Evolutionary conservation across 1,140 invertebrate species (phyloP).

Genomic region (Atopsyche davidsoni): DNA sequence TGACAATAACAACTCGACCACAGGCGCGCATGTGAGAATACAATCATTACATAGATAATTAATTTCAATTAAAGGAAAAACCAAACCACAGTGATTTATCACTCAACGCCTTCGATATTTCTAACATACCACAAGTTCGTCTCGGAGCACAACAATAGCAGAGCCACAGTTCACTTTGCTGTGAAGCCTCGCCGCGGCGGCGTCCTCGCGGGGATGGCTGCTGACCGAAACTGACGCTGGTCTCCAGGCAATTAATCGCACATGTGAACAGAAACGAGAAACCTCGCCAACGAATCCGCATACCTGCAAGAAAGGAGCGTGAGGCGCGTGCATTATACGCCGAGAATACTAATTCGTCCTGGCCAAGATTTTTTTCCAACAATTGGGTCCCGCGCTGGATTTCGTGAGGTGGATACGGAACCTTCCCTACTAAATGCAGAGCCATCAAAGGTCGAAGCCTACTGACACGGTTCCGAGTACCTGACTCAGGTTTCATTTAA

Average conservation of each 20-base stretch:
- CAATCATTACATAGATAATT: too few relatives aligned
- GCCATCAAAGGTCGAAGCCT: conserved; percentile 16
- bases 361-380: conserved; percentile 11
- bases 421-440: conserved; percentile 6
- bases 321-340: neutral
- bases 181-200: neutral
- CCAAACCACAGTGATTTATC: too few relatives aligned
- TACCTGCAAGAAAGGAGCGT: conserved; percentile 1
- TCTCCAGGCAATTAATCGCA: neutral
- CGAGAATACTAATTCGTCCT: conserved; percentile 16
- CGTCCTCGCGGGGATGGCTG: neutral
- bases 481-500: too few relatives aligned
- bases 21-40: too few relatives aligned
- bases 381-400: conserved; percentile 9
- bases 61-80: too few relatives aligned
- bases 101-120: too few relatives aligned
- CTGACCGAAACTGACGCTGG: neutral
- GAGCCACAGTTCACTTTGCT: too few relatives aligned
- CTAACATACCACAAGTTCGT: too few relatives aligned
- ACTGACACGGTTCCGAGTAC: too few relatives aligned
- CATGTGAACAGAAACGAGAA: conserved; percentile 12
- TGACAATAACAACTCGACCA: too few relatives aligned
- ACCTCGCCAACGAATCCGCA: neutral
- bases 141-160: too few relatives aligned
- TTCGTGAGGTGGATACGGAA: conserved; percentile 11